Conservation (phyloP, 23 tunicate species). For the Halocynthia roretzi region DNA sequence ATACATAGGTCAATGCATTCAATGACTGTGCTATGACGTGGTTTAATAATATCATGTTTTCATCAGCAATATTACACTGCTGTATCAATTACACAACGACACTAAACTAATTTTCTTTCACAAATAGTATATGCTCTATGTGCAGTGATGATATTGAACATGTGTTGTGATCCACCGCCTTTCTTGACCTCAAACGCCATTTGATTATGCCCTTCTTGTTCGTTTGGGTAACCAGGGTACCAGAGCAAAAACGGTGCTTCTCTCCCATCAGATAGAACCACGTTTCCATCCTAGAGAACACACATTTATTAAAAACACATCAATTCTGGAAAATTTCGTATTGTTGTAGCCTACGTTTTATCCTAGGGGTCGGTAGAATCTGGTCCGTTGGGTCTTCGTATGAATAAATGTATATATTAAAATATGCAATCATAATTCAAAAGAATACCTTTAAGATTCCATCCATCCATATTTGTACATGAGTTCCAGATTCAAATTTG, state of each 20-base stretch:
- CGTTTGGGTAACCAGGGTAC: neutral
- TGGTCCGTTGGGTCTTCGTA: too few relatives aligned
- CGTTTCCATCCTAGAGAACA: neutral
- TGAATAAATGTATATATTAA: too few relatives aligned
- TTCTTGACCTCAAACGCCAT: constrained; percentile 11
- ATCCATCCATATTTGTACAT: neutral
- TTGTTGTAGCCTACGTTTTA: too few relatives aligned
- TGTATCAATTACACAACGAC: too few relatives aligned
- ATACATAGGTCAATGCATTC: too few relatives aligned
- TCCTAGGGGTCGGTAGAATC: too few relatives aligned
- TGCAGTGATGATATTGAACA: neutral
- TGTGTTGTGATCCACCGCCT: neutral
- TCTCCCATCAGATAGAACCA: neutral
- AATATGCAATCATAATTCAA: too few relatives aligned
- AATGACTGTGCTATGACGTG: too few relatives aligned
- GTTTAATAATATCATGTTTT: too few relatives aligned
- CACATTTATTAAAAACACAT: neutral
- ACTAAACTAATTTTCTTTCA: neutral
- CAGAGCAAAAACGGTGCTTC: neutral
- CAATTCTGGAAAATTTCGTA: neutral
- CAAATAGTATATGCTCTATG: neutral
- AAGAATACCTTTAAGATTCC: neutral
- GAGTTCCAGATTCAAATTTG: neutral
- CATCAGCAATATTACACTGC: too few relatives aligned
- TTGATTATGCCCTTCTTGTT: neutral